A percentile compares a stretch with the other conserved stretches of the same genome.
phyloP scores from a whole-genome alignment of 2,797 vertebrate genomes.

The Remorina albescens region DNA sequence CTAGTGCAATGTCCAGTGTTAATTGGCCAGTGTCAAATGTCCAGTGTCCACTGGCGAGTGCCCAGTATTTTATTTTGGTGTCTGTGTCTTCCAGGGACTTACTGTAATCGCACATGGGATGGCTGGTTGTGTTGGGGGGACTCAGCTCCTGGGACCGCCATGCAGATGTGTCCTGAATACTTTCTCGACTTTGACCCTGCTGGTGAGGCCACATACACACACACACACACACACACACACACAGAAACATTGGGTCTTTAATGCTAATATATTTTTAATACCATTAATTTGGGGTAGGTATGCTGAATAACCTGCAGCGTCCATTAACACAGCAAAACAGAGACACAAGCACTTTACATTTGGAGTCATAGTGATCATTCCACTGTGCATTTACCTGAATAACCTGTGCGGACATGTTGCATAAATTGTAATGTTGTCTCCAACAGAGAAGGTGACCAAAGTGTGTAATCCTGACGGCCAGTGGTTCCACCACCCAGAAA shows the following conservation, averaged over 20 bases:
- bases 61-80: no score
- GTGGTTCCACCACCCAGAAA: conserved; percentile 87
- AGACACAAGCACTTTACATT: no score
- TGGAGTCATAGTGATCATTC: neutral
- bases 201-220: conserved; percentile 67
- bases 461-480: conserved; percentile 84
- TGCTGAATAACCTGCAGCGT: no score
- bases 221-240: neutral
- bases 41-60: no score
- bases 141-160: conserved; percentile 70
- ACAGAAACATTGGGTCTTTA: no score
- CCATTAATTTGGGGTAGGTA: no score
- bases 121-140: conserved; percentile 89
- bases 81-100: conserved; percentile 70
- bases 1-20: neutral
- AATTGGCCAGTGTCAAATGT: no score
- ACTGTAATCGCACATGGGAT: conserved; percentile 88
- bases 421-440: conserved; percentile 15
- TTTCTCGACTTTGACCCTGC: conserved; percentile 84
- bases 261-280: no score
- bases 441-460: conserved; percentile 86
- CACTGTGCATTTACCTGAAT: neutral
- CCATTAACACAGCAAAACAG: no score
- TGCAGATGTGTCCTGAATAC: conserved; percentile 84
- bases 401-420: no score